A percentile compares a stretch with the other conserved stretches of the same genome.
Conservation (phyloP, 2,113 vertebrate genomes). For the Osmerus mordax region DNA sequence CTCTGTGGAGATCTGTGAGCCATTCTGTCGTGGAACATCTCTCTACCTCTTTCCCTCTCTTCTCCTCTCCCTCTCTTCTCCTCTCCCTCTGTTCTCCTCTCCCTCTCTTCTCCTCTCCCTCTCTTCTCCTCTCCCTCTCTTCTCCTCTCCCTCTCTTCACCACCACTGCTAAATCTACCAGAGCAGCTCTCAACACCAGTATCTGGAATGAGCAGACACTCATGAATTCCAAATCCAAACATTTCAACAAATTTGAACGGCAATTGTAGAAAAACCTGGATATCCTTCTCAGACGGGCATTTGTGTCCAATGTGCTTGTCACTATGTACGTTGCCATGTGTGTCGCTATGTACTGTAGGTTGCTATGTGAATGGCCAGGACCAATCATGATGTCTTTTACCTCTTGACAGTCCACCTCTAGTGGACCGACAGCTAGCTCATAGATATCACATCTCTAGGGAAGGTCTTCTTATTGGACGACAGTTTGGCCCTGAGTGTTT, state of each 20-base stretch:
- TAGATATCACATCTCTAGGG: slow-evolving; percentile 21
- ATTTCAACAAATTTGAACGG: slow-evolving; percentile 2
- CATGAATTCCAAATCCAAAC: neutral
- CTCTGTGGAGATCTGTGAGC: slow-evolving; percentile 44
- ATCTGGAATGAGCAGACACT: slow-evolving; percentile 34
- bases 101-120: neutral
- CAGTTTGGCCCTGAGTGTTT: too few relatives aligned
- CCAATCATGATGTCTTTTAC: too few relatives aligned
- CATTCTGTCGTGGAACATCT: slow-evolving; percentile 26
- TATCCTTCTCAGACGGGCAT: neutral
- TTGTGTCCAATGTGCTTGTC: slow-evolving; percentile 11
- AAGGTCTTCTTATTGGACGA: too few relatives aligned
- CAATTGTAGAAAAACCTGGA: neutral
- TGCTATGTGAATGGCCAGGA: slow-evolving; percentile 14
- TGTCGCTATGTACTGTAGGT: neutral
- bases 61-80: too few relatives aligned
- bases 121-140: slow-evolving; percentile 3
- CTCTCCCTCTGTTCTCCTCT: too few relatives aligned
- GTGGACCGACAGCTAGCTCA: too few relatives aligned
- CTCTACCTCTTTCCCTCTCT: too few relatives aligned
- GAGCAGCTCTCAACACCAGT: slow-evolving; percentile 33
- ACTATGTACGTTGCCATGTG: slow-evolving; percentile 1
- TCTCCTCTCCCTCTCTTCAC: too few relatives aligned
- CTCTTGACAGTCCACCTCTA: too few relatives aligned
- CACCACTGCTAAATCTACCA: slow-evolving; percentile 16